Conservation (phyloP, 2,888 invertebrate species). For the Ecdyonurus torrentis region DNA sequence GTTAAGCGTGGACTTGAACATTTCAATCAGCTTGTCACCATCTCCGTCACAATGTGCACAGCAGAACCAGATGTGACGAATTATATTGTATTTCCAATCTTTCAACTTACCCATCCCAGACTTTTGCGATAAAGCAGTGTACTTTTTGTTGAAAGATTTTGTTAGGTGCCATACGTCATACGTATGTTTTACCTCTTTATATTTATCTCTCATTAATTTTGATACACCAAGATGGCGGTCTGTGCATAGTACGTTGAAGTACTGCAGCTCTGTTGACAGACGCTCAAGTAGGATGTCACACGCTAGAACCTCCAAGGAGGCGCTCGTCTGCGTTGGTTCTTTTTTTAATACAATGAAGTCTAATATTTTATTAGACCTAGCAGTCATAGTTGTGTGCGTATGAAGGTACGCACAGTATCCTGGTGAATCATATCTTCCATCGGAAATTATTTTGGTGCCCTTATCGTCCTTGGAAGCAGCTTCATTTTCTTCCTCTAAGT, state of each 20-base stretch:
- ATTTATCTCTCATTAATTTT: background rate
- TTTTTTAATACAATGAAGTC: background rate
- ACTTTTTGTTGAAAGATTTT: background rate
- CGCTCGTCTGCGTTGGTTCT: background rate
- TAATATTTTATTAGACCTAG: background rate
- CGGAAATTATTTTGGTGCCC: background rate
- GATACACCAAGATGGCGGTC: background rate
- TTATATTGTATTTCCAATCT: background rate
- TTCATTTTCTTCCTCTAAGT: background rate
- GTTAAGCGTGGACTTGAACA: background rate
- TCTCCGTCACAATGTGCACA: background rate
- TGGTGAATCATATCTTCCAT: background rate
- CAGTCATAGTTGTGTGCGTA: background rate
- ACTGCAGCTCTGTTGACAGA: background rate
- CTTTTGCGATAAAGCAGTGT: background rate
- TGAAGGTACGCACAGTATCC: background rate
- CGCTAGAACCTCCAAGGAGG: background rate
- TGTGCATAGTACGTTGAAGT: background rate
- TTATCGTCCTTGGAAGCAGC: background rate
- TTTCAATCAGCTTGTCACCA: background rate
- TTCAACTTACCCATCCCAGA: background rate
- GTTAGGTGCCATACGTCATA: background rate
- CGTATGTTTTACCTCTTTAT: background rate
- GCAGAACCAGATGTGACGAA: background rate
- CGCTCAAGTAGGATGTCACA: background rate